Evolutionary conservation across 2,888 invertebrate genomes (phyloP).

Genomic region (Clitarchus hookeri): DNA sequence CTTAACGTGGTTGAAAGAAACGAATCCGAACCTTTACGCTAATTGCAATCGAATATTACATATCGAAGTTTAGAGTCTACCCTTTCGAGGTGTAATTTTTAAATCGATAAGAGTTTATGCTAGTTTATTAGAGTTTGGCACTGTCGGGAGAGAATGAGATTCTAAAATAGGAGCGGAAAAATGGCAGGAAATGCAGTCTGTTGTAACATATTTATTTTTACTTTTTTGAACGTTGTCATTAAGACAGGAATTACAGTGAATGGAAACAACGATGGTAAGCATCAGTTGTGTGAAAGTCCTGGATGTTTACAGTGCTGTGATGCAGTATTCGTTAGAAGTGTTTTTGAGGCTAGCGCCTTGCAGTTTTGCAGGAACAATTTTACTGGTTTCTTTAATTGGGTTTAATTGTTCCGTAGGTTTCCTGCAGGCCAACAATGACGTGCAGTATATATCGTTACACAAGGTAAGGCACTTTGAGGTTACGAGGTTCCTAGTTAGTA

Average conservation of each 20-base stretch:
- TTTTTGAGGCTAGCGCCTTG: not conserved
- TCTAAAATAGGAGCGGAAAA: slow-evolving; percentile 40
- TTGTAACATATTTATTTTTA: slow-evolving; percentile 70
- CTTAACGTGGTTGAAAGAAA: no score
- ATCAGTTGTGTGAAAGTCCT: no score
- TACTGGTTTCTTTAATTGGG: slow-evolving; percentile 2
- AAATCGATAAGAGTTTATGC: no score
- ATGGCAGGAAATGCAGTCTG: slow-evolving; percentile 47
- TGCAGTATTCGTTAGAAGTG: no score
- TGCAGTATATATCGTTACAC: slow-evolving; percentile 68
- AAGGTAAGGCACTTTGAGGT: slow-evolving; percentile 53
- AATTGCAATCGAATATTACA: no score
- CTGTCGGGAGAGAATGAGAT: no score
- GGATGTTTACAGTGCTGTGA: no score
- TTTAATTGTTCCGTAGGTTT: slow-evolving; percentile 62
- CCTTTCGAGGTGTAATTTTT: no score
- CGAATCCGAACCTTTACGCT: no score
- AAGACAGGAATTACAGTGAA: slow-evolving; percentile 72
- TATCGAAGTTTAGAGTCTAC: no score
- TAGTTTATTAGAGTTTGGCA: no score
- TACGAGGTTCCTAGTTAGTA: not conserved
- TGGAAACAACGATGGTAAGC: slow-evolving; percentile 75
- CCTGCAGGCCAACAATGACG: slow-evolving; percentile 70
- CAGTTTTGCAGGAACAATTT: not conserved
- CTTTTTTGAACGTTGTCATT: slow-evolving; percentile 68